Conservation (phyloP, 2,888 invertebrate species). For the Melanargia galathea region DNA sequence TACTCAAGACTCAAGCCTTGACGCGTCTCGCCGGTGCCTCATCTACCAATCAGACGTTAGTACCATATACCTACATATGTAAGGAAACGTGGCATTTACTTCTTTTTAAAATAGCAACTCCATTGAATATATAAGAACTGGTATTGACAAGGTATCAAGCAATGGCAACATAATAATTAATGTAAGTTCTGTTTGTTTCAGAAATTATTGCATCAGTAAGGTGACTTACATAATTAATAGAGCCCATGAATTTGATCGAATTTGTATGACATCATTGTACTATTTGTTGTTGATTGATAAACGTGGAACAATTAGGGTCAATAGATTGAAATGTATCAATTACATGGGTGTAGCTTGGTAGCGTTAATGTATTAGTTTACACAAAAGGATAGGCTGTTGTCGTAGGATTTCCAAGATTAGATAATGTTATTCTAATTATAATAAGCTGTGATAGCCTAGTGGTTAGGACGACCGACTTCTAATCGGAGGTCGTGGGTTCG, state of each 20-base stretch:
- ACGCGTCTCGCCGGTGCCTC: conserved; percentile 44
- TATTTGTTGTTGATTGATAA: conserved; percentile 14
- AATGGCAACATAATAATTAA: background rate
- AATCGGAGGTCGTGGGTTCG: too few relatives aligned
- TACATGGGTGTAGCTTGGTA: conserved; percentile 20
- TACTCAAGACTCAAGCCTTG: conserved; percentile 31
- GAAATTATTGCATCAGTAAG: conserved; percentile 25
- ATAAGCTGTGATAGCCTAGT: too few relatives aligned
- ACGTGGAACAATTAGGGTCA: conserved; percentile 26
- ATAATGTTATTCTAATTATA: conserved; percentile 24
- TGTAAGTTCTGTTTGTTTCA: conserved; percentile 10
- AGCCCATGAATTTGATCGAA: background rate
- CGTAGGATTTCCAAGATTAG: conserved; percentile 10
- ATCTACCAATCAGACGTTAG: conserved; percentile 57
- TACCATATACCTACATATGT: too few relatives aligned
- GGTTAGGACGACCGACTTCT: too few relatives aligned
- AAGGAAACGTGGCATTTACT: conserved; percentile 56
- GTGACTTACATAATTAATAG: conserved; percentile 26
- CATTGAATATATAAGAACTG: conserved; percentile 23
- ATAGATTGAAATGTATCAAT: conserved; percentile 20
- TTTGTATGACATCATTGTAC: conserved; percentile 6
- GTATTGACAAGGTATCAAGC: conserved; percentile 10
- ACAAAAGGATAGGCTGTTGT: conserved; percentile 19
- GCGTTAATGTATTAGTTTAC: conserved; percentile 35
- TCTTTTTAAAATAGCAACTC: conserved; percentile 44